Evolutionary conservation across 2,888 invertebrate species (phyloP), one percentile per base, ranked within the genome.

Genomic region (Pharmacophagus antenor): DNA sequence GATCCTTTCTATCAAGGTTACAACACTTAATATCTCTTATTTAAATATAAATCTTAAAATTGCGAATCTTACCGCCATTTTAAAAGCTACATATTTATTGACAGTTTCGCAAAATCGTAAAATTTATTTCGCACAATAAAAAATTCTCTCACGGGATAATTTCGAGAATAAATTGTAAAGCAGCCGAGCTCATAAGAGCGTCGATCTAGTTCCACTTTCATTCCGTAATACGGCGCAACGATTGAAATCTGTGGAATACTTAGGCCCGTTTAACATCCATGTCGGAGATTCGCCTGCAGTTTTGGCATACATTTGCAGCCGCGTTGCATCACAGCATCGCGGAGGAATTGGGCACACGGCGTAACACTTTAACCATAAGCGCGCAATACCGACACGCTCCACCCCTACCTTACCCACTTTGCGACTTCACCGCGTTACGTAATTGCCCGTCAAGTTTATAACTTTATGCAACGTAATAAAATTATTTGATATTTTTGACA

Each of bases 301-400:
- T 88, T 86, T 87, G 88, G 88, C 89, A 88, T 81, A 90, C 85
- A 88, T 89, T 88, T 80, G 83, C 79, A 59, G 65, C 57, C 65
- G 62, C 62, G 73, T 88, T 87, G 88, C 88, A 81, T 88, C 81
- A 85, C 72, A 62, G 61, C 66, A 70, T 70, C 71, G 74, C 65
- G 71, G 71, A 73, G 72, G 81, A 79, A 85, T 81, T 80, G 84
- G 77, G 88, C 79, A 79, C 87, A 79, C 73, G 78, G 82, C 81
- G 88, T 88, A 88, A 88, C 85, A 89, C 88, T 88, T 87, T 85
- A 86, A 85, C 86, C 82, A 82, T 84, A 82, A 80, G n/a, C n/a
- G 83, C 73, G 78, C 69, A 65, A 63, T 66, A 63, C 25, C 50
- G 72, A 63, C 75, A 69, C 69, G 76, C 76, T 77, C 82, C 79